Evolutionary conservation across 1,140 invertebrate genomes (phyloP).

Genomic region (Contarinia nasturtii): DNA sequence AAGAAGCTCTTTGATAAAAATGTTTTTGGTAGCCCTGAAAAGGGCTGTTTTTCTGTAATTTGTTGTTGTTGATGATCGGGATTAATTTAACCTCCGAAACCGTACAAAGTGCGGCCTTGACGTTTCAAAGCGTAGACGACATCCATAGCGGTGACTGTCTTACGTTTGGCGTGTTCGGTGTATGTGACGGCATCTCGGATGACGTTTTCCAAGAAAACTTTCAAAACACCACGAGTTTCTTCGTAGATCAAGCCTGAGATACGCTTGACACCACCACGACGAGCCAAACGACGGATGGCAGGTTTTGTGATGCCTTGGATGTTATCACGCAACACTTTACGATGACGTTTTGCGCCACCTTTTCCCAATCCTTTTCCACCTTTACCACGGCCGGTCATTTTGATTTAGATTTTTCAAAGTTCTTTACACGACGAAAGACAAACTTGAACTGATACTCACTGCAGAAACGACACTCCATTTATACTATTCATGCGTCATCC

Average conservation of each 20-base stretch:
- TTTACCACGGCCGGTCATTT: constrained; percentile 43
- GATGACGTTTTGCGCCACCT: constrained; percentile 47
- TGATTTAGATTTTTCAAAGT: constrained; percentile 1
- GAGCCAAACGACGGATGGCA: constrained; percentile 34
- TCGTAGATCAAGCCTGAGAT: constrained; percentile 57
- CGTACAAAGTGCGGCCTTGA: constrained; percentile 51
- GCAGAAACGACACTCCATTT: too few species aligned
- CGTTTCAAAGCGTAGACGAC: constrained; percentile 70
- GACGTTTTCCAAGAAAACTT: constrained; percentile 64
- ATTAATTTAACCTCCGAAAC: constrained; percentile 35
- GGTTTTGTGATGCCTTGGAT: constrained; percentile 42
- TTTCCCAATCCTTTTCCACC: constrained; percentile 47
- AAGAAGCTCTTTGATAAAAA: too few species aligned
- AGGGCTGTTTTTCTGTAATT: too few species aligned
- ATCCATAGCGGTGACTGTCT: constrained; percentile 73
- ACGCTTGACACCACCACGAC: constrained; percentile 56
- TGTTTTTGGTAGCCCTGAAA: too few species aligned
- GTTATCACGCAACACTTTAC: constrained; percentile 43
- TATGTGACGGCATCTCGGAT: constrained; percentile 71
- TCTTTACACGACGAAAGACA: too few species aligned
- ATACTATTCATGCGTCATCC: too few species aligned
- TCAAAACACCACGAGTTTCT: constrained; percentile 46
- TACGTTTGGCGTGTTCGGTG: constrained; percentile 63
- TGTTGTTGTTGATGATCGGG: too few species aligned
- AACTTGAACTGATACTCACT: too few species aligned